Percentiles rank a stretch among this genome's conserved stretches.
Evolutionary conservation across 2,888 invertebrate species (phyloP).

Genomic region (Steinernema scapterisci): DNA sequence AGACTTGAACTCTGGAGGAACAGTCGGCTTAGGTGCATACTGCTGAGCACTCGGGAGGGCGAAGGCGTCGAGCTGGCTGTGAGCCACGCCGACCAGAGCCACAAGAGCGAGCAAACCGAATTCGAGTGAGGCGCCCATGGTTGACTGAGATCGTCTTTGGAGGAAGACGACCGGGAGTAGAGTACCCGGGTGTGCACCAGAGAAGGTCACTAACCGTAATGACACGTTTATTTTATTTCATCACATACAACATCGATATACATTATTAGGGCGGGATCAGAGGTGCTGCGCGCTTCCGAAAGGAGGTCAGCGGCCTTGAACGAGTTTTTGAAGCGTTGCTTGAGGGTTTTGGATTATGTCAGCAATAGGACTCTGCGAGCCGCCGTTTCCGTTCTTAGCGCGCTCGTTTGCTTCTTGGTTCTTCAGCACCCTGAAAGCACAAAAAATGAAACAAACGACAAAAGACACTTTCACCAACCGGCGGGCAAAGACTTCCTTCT

Average conservation of each 20-base stretch:
- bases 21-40: conserved; percentile 65
- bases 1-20: conserved; percentile 63
- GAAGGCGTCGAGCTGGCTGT: conserved; percentile 51
- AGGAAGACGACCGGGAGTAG: conserved; percentile 31
- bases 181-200: conserved; percentile 31
- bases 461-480: conserved; percentile 45
- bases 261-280: conserved; percentile 28
- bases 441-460: conserved; percentile 20
- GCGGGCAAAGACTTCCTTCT: conserved; percentile 67
- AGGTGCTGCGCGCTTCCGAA: conserved; percentile 23
- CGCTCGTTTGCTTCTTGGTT: conserved; percentile 61
- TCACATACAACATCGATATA: conserved; percentile 32
- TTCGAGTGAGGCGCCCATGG: not conserved
- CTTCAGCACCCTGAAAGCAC: conserved; percentile 59
- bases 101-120: conserved; percentile 33
- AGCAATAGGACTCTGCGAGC: conserved; percentile 55
- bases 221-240: conserved; percentile 32
- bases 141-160: conserved; percentile 31
- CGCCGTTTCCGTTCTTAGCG: conserved; percentile 52
- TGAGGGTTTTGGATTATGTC: conserved; percentile 64
- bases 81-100: conserved; percentile 35
- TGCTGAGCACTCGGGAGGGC: conserved; percentile 52
- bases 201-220: conserved; percentile 33
- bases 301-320: conserved; percentile 52
- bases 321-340: conserved; percentile 62